Percentiles rank a stretch among this genome's conserved stretches.
phyloP scores from a whole-genome alignment of 2,797 vertebrate genomes.

The Choloepus didactylus region DNA sequence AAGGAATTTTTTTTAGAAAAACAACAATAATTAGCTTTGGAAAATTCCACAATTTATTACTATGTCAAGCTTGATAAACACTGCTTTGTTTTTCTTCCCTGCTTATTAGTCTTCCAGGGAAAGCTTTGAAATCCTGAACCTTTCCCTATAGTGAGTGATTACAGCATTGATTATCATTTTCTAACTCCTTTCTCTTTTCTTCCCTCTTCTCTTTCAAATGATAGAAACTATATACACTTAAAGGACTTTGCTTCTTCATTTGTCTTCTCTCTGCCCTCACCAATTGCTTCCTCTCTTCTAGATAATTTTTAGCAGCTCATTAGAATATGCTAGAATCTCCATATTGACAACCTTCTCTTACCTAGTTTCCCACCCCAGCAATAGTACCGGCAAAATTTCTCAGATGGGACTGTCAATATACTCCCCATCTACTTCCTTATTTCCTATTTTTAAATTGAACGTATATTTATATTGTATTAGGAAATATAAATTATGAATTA shows the following conservation, averaged over 20 bases:
- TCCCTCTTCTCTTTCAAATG: background rate
- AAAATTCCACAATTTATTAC: conserved; percentile 66
- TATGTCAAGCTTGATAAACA: conserved; percentile 45
- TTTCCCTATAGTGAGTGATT: background rate
- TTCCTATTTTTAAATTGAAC: background rate
- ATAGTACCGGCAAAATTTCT: background rate
- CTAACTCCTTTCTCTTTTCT: background rate
- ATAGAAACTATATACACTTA: background rate
- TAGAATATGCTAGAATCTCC: background rate
- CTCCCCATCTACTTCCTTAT: background rate
- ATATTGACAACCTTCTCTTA: conserved; percentile 8
- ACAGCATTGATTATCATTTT: background rate
- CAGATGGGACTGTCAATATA: background rate
- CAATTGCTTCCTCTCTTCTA: background rate
- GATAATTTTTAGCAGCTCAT: background rate
- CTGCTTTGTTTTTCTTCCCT: background rate
- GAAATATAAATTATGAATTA: background rate
- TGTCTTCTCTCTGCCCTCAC: background rate
- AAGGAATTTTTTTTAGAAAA: conserved; percentile 70
- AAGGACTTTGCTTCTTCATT: background rate
- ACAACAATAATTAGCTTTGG: conserved; percentile 67
- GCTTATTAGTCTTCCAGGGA: conserved; percentile 16
- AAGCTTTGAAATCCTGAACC: conserved; percentile 60
- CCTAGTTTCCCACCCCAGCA: background rate
- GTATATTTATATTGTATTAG: background rate